Evolutionary conservation across 2,888 invertebrate species (phyloP).

Genomic region (Sesamia inferens): DNA sequence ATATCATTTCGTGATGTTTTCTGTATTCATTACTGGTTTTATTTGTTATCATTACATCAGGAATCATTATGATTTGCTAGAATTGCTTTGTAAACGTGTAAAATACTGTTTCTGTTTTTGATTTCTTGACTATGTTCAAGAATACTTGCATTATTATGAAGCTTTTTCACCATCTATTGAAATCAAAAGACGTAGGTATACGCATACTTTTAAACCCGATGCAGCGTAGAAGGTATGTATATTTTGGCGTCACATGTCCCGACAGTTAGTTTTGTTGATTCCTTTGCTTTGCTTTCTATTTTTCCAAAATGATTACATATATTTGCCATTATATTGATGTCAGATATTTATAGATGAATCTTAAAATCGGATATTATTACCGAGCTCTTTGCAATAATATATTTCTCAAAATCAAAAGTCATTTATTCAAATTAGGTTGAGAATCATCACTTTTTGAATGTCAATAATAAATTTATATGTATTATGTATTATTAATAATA

Average conservation of each 20-base stretch:
- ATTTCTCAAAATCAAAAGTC: background rate
- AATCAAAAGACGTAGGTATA: too few relatives aligned
- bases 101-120: slow-evolving; percentile 4
- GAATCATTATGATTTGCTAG: slow-evolving; percentile 11
- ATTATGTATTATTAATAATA: too few relatives aligned
- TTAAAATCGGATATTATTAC: background rate
- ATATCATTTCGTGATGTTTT: slow-evolving; percentile 28
- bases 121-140: background rate
- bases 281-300: background rate
- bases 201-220: background rate
- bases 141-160: background rate
- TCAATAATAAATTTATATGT: too few relatives aligned
- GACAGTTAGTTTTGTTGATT: too few relatives aligned
- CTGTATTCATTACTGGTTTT: slow-evolving; percentile 22
- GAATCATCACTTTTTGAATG: too few relatives aligned
- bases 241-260: background rate
- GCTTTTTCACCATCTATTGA: background rate
- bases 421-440: too few relatives aligned
- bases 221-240: background rate
- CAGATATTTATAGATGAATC: background rate
- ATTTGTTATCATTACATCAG: slow-evolving; percentile 3
- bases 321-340: background rate
- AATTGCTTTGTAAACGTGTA: slow-evolving; percentile 7
- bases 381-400: background rate
- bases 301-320: background rate